Evolutionary conservation across 2,113 vertebrate species (phyloP), one percentile per base, ranked within the genome.

Genomic region (Pluvianellus socialis): DNA sequence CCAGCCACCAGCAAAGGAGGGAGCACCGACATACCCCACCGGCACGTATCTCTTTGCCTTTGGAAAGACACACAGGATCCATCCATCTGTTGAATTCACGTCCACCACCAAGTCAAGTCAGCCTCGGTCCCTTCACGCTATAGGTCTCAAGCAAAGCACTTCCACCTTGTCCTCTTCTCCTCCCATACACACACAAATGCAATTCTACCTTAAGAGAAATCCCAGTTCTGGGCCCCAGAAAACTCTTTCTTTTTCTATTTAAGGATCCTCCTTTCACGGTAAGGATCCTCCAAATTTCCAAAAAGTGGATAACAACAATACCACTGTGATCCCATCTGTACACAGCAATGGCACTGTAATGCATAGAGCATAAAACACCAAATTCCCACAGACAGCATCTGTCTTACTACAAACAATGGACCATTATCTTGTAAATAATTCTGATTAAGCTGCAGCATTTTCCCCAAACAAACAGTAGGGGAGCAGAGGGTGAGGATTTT

Each of bases 371-470:
- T 98, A 98, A 98, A 98, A 89, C 97, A 97, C 98, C 96, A 98
- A 98, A 98, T 98, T 98, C 98, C 98, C 97, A 98, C 98, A 98
- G 98, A 98, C 97, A 97, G 98, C 98, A 98, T 98, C 98, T 98
- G 98, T 98, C 98, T 98, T 96, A 98, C 96, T 97, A 96, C 98
- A 98, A 98, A 98, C 98, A 98, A 98, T 98, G 98, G 98, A 98
- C 98, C 97, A 98, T 98, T 98, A 98, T 98, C 98, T 98, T 98
- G 98, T 98, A 98, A 98, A 98, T 98, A 98, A 98, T 98, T 98
- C 98, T 98, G 98, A 98, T 98, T 98, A 98, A 98, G 97, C 98
- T 97, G 97, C 97, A 97, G 98, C 96, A 94, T 97, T 97, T 97
- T 97, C 97, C 96, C 98, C 97, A 97, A 98, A 97, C 97, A 95